Evolutionary conservation across 2,888 invertebrate genomes (phyloP), one percentile per base, ranked within the genome.

Genomic region (Alloscopus bannaensis): DNA sequence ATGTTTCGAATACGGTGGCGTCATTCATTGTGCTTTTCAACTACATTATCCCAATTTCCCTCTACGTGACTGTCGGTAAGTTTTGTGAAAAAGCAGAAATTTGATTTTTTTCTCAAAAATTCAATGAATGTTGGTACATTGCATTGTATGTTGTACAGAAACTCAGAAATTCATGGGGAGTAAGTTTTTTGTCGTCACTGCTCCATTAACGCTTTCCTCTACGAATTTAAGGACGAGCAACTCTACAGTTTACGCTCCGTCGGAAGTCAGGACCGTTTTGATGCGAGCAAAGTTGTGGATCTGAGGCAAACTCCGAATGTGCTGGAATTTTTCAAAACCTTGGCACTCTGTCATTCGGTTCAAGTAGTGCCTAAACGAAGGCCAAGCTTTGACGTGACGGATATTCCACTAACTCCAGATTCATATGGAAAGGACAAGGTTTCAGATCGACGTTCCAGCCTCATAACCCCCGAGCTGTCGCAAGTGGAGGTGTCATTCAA

Each of bases 1-100:
- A n/a, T n/a, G 42, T 90, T 4, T 3, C 90, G 16, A 87, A 88
- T 86, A 93, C 93, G 84, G 89, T 92, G 82, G 89, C 95, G 50
- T 92, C 93, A 0, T 95, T 94, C 87, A 88, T 94, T 81, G 90
- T 95, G 59, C 90, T 95, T 0, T 94, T 92, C 88, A 95, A 94
- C 88, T 95, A 95, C 87, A 91, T 95, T 82, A 93, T 95, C 81
- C 95, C 95, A 1, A 95, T 96, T 88, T 95, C 95, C 3, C 89
- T 96, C 70, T 95, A 95, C 87, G 95, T 95, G 29, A 95, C 95
- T 1, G 92, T 95, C 80, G 95, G 95, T 91, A 89, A 92, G 89
- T 91, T 31, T 31, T 24, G n/a, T 36, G 36, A 28, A 2, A 60
- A 18, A 11, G n/a, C 20, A 16, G 6, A 55, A 24, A 24, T 55